A percentile compares a stretch with the other conserved stretches of the same genome.
These are phyloP conservation scores for Pygocentrus nattereri DNA, from an alignment of 2,797 vertebrate species.

Conservation along the genomic window DNA sequence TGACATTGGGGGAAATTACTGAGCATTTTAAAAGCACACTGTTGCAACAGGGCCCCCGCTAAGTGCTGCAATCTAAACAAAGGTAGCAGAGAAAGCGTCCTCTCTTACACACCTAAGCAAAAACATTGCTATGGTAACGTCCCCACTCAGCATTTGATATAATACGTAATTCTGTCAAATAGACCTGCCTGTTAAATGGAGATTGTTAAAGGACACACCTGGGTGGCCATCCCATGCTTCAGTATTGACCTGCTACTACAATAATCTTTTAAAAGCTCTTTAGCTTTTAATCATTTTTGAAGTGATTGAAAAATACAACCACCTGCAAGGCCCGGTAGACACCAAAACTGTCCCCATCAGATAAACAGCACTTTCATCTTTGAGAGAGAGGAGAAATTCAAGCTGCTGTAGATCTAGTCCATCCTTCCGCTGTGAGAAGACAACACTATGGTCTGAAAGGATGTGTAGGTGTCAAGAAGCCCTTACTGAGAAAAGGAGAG, in stretches of 20 bases:
- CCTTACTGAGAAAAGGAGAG: no score
- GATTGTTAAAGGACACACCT: background rate
- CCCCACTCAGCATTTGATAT: constrained; percentile 4
- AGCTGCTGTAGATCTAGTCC: no score
- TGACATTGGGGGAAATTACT: constrained; percentile 22
- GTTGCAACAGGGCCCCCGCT: constrained; percentile 32
- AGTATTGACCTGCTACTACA: background rate
- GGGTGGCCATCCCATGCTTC: background rate
- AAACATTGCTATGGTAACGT: constrained; percentile 53
- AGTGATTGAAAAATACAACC: no score
- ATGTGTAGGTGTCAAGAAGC: no score
- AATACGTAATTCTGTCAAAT: constrained; percentile 21
- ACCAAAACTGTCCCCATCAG: no score
- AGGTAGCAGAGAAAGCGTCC: constrained; percentile 23
- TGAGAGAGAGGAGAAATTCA: no score
- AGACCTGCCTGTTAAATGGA: constrained; percentile 48
- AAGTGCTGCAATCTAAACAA: constrained; percentile 24
- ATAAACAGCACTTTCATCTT: no score
- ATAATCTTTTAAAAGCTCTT: no score
- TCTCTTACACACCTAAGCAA: constrained; percentile 32
- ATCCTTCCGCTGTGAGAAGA: no score
- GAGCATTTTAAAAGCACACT: constrained; percentile 5
- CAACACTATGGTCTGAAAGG: no score
- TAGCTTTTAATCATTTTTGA: no score
- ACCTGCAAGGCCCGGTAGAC: no score